These are phyloP conservation scores for Holothuria leucospilota DNA, from an alignment of 53 echinoderm and acorn worm genomes.

Conservation along the genomic window DNA sequence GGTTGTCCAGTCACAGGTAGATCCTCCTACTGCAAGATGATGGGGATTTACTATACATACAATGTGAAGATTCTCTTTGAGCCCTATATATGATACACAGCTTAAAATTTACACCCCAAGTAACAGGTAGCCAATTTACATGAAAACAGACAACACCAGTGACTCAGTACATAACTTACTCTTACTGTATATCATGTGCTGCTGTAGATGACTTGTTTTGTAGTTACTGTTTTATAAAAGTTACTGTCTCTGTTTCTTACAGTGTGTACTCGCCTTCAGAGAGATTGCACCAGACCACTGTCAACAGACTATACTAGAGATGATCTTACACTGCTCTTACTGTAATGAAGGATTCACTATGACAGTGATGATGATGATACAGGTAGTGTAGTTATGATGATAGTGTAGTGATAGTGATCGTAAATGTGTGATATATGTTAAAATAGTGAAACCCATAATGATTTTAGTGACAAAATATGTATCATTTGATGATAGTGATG, in stretches of 20 bases:
- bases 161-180: no score
- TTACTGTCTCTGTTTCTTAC: constrained; percentile 7
- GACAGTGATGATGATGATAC: constrained; percentile 86
- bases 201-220: background rate
- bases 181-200: no score
- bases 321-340: constrained; percentile 92
- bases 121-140: no score
- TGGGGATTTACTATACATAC: no score
- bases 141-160: no score
- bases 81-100: no score
- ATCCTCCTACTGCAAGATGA: no score
- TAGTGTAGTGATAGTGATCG: background rate
- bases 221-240: background rate
- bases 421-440: background rate
- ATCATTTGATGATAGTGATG: no score
- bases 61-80: no score
- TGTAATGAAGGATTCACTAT: constrained; percentile 91
- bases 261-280: constrained; percentile 90
- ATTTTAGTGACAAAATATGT: no score
- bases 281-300: constrained; percentile 77
- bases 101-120: no score
- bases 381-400: constrained; percentile 59
- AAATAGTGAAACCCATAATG: background rate
- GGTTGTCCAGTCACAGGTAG: no score
- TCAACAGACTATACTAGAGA: constrained; percentile 75